Evolutionary conservation across 1,140 invertebrate genomes (phyloP), one percentile per base, ranked within the genome.

Genomic region (Drosophila dunni): DNA sequence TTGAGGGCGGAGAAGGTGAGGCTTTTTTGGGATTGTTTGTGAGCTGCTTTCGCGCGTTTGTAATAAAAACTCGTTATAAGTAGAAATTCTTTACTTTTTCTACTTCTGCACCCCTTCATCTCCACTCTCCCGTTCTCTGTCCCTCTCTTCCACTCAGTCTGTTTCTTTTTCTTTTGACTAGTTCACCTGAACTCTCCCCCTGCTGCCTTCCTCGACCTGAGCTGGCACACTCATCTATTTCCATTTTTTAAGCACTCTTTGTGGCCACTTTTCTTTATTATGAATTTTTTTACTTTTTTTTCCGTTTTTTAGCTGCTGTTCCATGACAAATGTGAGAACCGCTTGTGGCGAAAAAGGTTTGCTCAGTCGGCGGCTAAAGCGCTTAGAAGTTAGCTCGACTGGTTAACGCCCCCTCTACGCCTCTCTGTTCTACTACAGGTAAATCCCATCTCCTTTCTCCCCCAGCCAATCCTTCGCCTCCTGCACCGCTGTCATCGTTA

Each of bases 1-100:
- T 29, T 29, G 24, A 11, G 20, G n/a, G 15, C 4, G 15, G 20
- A 20, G 10, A 17, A 34, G 7, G 33, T 7, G 1, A 29, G 15
- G 1, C n/a, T n/a, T 78, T 75, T 80, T 70, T 62, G 46, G 70
- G 65, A 69, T 65, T 78, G 58, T 78, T 74, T 74, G 71, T 74
- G 67, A 45, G 61, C 76, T 58, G 81, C 81, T 84, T 84, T 83
- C 77, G 83, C 83, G 83, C 83, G 76, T 88, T 86, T 86, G 83
- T 88, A 86, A 86, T 86, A 86, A 86, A 86, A 86, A 86, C 83
- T 86, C 83, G 83, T 88, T 86, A 86, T 86, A 86, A 86, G 83
- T 86, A 88, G 83, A 88, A 88, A 89, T 88, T 88, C 83, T 88
- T 88, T 56, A 57, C 33, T 56, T 69, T 15, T 67, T 60, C 44